Conservation (phyloP, 2,888 invertebrate species). For the Oasisia sp. region DNA sequence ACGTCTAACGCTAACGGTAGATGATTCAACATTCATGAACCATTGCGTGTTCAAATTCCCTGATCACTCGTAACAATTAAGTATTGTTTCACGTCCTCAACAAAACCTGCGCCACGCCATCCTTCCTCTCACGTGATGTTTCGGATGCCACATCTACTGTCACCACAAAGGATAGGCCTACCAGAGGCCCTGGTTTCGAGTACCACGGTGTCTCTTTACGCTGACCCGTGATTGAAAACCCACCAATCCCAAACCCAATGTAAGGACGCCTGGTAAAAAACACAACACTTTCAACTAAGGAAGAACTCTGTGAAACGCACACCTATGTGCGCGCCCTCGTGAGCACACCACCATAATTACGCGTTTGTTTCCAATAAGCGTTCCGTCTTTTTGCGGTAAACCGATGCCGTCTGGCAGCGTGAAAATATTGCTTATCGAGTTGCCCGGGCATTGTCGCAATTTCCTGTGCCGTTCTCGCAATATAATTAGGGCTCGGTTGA, state of each 20-base stretch:
- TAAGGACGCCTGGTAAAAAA: not conserved
- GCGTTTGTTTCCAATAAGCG: conserved; percentile 12
- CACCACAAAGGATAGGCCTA: not conserved
- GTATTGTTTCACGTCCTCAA: not conserved
- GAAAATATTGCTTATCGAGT: conserved; percentile 6
- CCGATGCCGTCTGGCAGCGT: not conserved
- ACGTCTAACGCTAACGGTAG: too few relatives aligned
- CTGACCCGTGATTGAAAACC: not conserved
- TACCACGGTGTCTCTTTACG: not conserved
- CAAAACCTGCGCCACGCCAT: not conserved
- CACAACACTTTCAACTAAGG: not conserved
- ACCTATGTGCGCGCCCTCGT: not conserved
- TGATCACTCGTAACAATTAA: not conserved
- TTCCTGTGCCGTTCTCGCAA: not conserved
- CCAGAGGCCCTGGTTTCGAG: not conserved
- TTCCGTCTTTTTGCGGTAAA: not conserved
- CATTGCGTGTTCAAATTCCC: not conserved
- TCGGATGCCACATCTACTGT: not conserved
- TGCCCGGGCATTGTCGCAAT: not conserved
- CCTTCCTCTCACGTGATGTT: not conserved
- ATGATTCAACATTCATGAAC: not conserved
- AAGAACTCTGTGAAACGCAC: not conserved
- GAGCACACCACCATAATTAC: not conserved
- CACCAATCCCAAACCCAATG: not conserved
- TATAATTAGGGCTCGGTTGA: not conserved